These are phyloP conservation scores for Myotis yumanensis DNA, from an alignment of 2,113 vertebrate genomes.

Conservation along the genomic window DNA sequence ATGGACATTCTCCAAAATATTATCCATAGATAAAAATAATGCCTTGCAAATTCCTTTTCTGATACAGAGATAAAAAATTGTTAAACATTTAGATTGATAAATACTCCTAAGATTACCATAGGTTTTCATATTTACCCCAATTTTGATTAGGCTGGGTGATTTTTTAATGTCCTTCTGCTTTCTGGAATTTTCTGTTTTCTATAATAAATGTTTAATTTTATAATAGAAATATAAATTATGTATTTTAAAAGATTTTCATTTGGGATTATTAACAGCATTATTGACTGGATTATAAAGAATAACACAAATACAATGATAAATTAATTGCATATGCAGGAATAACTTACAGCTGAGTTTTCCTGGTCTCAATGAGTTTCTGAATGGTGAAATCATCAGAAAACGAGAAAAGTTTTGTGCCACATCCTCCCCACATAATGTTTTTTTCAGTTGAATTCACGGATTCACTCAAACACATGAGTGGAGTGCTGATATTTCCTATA, in stretches of 20 bases:
- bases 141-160: neutral
- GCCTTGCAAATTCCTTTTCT: neutral
- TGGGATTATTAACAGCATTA: neutral
- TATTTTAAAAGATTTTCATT: slow-evolving; percentile 25
- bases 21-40: neutral
- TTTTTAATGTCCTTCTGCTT: neutral
- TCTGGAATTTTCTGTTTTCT: neutral
- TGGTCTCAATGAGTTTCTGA: slow-evolving; percentile 92
- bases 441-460: slow-evolving; percentile 86
- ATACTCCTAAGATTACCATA: neutral
- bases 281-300: neutral
- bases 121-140: neutral
- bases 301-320: slow-evolving; percentile 3
- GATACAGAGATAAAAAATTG: neutral
- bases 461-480: slow-evolving; percentile 90
- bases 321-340: neutral
- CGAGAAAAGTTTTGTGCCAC: slow-evolving; percentile 91
- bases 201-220: neutral
- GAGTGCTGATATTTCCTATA: slow-evolving; percentile 89
- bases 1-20: neutral
- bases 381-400: slow-evolving; percentile 89
- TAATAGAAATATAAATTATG: neutral
- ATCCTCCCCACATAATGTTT: slow-evolving; percentile 90
- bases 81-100: slow-evolving; percentile 6
- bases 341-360: slow-evolving; percentile 88